Evolutionary conservation across 2,888 invertebrate genomes (phyloP).

Genomic region (Acronicta psi): DNA sequence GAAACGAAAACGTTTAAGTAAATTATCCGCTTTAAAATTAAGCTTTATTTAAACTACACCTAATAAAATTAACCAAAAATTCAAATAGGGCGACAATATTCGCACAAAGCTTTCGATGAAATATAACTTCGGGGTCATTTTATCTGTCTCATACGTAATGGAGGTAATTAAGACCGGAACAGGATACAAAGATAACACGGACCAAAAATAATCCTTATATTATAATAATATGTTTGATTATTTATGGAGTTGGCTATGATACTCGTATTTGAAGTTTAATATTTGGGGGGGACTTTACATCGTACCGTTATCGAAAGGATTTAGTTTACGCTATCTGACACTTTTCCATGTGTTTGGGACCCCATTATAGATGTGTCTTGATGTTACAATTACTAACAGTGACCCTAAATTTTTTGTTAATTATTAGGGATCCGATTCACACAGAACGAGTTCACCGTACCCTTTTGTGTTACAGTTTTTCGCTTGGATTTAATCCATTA

Average conservation of each 20-base stretch:
- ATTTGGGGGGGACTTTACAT: background rate
- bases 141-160: slow-evolving; percentile 49
- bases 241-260: slow-evolving; percentile 26
- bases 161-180: slow-evolving; percentile 48
- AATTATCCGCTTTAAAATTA: slow-evolving; percentile 7
- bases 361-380: too few species aligned
- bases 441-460: too few species aligned
- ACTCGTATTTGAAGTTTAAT: slow-evolving; percentile 23
- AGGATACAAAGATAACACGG: slow-evolving; percentile 48
- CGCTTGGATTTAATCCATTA: too few species aligned
- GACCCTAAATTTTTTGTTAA: too few species aligned
- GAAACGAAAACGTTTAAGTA: background rate
- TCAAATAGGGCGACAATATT: slow-evolving; percentile 38
- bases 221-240: slow-evolving; percentile 22
- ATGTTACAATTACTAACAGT: too few species aligned
- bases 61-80: slow-evolving; percentile 25
- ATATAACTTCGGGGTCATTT: slow-evolving; percentile 43
- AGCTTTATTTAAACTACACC: slow-evolving; percentile 33
- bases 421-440: too few species aligned
- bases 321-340: background rate
- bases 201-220: slow-evolving; percentile 41
- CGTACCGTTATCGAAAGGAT: background rate
- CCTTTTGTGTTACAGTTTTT: too few species aligned
- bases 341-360: too few species aligned
- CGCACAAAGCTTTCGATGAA: slow-evolving; percentile 33